These are phyloP conservation scores for Liasis olivaceus DNA, from an alignment of 2,797 vertebrate genomes.

Conservation along the genomic window DNA sequence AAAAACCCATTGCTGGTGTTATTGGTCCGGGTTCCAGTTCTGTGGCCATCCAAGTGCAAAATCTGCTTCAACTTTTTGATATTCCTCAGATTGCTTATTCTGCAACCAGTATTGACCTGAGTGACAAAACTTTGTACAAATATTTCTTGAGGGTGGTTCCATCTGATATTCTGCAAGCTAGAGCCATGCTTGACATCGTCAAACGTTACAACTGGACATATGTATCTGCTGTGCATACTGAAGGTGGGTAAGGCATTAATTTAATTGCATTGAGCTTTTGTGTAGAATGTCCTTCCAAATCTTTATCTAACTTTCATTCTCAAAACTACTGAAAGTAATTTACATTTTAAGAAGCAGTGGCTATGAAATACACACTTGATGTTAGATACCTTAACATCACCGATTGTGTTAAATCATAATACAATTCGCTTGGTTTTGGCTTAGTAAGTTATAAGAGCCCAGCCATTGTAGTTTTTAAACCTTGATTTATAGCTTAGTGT, in stretches of 20 bases:
- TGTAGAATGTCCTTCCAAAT: neutral
- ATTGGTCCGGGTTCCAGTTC: conserved; percentile 99
- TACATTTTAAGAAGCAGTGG: neutral
- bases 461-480: neutral
- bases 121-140: conserved; percentile 97
- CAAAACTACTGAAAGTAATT: neutral
- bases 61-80: conserved; percentile 96
- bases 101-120: conserved; percentile 97
- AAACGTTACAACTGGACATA: conserved; percentile 99
- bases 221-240: conserved; percentile 96
- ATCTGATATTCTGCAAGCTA: conserved; percentile 94
- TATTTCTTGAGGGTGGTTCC: conserved; percentile 98
- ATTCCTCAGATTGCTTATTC: conserved; percentile 99
- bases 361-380: neutral
- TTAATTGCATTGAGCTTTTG: neutral
- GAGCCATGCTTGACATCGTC: conserved; percentile 97
- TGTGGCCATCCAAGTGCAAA: conserved; percentile 98
- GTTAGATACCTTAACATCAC: neutral
- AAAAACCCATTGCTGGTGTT: conserved; percentile 96
- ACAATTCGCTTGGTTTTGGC: neutral
- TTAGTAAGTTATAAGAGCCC: neutral
- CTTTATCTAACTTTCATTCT: neutral
- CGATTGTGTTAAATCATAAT: neutral
- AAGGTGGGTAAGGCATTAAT: conserved; percentile 82
- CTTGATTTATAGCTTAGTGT: neutral